phyloP scores from a whole-genome alignment of 2,888 invertebrate genomes.

The Rotaria socialis region DNA sequence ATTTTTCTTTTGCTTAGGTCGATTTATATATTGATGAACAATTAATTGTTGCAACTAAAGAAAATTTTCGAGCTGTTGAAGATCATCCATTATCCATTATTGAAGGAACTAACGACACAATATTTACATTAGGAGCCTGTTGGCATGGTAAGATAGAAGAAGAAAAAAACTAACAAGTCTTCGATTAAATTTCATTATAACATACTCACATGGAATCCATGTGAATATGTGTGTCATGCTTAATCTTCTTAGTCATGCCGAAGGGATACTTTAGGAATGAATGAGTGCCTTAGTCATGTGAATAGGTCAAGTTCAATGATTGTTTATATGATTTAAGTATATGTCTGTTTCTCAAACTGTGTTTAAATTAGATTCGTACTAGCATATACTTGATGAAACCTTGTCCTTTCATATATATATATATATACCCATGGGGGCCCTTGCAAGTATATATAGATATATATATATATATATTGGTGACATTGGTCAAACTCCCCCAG shows the following conservation, averaged over 20 bases:
- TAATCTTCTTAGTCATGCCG: not conserved
- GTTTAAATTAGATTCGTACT: not conserved
- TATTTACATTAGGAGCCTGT: not conserved
- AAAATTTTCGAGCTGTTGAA: not conserved
- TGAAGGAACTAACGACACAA: not conserved
- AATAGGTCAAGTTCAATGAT: constrained; percentile 9
- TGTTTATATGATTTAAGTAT: not conserved
- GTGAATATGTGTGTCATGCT: too few relatives aligned
- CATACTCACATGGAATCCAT: too few relatives aligned
- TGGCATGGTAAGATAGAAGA: not conserved
- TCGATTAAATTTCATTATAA: too few relatives aligned
- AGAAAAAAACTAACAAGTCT: not conserved
- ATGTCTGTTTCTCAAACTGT: not conserved
- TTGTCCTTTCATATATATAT: not conserved
- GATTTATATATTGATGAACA: constrained; percentile 3
- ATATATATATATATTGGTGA: too few relatives aligned
- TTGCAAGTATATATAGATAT: too few relatives aligned
- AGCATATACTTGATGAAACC: not conserved
- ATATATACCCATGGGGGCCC: not conserved
- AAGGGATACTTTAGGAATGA: not conserved
- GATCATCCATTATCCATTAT: not conserved
- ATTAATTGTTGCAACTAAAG: not conserved
- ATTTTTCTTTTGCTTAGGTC: not conserved
- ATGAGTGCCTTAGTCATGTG: not conserved
- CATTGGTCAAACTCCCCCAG: too few relatives aligned